Conservation (phyloP, 1,140 invertebrate species). For the Temnothorax nylanderi region DNA sequence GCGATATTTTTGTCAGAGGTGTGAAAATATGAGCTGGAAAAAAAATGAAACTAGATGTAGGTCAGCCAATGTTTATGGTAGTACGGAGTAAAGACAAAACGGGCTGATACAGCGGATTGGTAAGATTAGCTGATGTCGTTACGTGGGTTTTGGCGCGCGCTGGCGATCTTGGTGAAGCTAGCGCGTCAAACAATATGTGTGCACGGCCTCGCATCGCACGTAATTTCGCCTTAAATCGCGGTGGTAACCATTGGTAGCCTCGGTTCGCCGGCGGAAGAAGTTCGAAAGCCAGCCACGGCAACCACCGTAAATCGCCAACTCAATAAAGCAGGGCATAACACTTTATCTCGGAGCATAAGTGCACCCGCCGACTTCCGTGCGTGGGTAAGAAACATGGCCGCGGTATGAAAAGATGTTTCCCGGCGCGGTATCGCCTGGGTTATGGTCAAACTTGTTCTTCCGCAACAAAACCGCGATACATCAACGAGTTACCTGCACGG, state of each 20-base stretch:
- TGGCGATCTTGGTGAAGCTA: background rate
- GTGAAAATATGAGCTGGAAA: constrained; percentile 21
- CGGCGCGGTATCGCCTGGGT: constrained; percentile 22
- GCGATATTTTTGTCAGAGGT: background rate
- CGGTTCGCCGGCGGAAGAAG: constrained; percentile 12
- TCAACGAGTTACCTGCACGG: constrained; percentile 30
- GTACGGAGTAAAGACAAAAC: background rate
- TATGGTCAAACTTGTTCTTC: constrained; percentile 57
- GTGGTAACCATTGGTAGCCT: background rate
- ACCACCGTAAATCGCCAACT: constrained; percentile 69
- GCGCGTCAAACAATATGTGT: background rate
- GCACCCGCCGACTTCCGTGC: constrained; percentile 54
- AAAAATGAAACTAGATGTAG: background rate
- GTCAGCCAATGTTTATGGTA: constrained; percentile 25
- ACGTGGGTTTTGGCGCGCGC: background rate
- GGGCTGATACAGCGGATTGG: background rate
- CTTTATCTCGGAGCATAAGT: constrained; percentile 74
- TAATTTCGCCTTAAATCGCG: constrained; percentile 55
- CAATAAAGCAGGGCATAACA: constrained; percentile 73
- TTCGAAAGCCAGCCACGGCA: constrained; percentile 28
- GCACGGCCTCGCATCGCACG: background rate
- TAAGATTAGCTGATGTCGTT: background rate
- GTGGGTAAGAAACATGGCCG: constrained; percentile 45
- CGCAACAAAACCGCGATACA: constrained; percentile 44
- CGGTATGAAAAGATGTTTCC: constrained; percentile 57